Evolutionary conservation across 2,888 invertebrate species (phyloP).

Genomic region (Folsomia manolachei): DNA sequence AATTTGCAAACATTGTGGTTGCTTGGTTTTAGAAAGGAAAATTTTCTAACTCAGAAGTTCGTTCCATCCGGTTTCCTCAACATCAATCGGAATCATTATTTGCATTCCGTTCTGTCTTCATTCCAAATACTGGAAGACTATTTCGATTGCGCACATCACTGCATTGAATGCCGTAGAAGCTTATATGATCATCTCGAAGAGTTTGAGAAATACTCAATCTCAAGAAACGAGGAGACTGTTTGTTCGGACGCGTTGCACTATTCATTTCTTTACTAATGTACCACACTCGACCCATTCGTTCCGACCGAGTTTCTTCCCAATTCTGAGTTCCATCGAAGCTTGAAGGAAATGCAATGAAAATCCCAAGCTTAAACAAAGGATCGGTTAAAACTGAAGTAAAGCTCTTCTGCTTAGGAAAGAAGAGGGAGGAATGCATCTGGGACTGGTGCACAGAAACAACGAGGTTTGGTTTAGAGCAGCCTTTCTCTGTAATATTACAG

Average conservation of each 20-base stretch:
- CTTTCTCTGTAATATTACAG: no score
- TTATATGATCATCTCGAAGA: not conserved
- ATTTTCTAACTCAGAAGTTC: not conserved
- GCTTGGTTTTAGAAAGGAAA: not conserved
- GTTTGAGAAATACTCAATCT: not conserved
- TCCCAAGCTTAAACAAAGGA: not conserved
- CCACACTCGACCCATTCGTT: not conserved
- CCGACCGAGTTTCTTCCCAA: no score
- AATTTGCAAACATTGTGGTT: constrained; percentile 2
- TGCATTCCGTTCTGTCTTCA: not conserved
- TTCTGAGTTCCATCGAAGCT: not conserved
- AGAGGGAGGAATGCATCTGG: not conserved
- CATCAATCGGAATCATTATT: no score
- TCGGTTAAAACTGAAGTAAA: not conserved
- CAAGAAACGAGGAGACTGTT: no score
- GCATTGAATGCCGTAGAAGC: not conserved
- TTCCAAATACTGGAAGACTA: no score
- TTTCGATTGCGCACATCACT: no score
- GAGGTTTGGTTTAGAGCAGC: not conserved
- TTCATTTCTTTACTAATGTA: not conserved
- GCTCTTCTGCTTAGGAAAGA: no score
- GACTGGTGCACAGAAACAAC: not conserved
- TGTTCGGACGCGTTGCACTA: not conserved
- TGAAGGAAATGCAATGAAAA: not conserved
- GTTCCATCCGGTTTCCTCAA: no score